Percentiles rank a stretch among this genome's conserved stretches.
phyloP scores from a whole-genome alignment of 2,113 vertebrate genomes.

The Spea bombifrons region DNA sequence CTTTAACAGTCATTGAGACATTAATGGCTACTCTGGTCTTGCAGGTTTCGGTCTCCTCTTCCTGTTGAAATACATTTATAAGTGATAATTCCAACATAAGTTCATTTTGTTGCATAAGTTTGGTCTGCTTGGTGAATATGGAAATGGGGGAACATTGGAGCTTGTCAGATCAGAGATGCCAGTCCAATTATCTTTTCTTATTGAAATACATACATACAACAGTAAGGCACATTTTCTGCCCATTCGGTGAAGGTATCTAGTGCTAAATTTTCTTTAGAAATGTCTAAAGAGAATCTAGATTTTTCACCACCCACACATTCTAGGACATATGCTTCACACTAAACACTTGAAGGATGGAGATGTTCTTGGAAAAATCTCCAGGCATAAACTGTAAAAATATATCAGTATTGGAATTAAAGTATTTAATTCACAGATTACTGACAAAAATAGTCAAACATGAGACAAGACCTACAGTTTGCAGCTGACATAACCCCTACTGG shows the following conservation, averaged over 20 bases:
- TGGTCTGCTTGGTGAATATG: conserved; percentile 20
- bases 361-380: no score
- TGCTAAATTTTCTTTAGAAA: background rate
- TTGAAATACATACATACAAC: conserved; percentile 9
- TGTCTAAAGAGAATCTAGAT: background rate
- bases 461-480: no score
- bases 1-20: conserved; percentile 50
- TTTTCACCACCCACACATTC: background rate
- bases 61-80: conserved; percentile 40
- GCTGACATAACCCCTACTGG: no score
- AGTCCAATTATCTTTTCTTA: conserved; percentile 28
- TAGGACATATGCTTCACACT: background rate
- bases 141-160: conserved; percentile 18
- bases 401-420: no score
- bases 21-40: conserved; percentile 50
- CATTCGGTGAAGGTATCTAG: background rate
- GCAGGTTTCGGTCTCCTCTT: conserved; percentile 46
- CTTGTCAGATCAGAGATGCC: conserved; percentile 11
- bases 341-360: background rate
- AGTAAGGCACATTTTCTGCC: conserved; percentile 7
- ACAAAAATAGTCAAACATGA: no score
- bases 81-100: conserved; percentile 21
- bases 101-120: conserved; percentile 19
- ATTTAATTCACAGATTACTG: no score
- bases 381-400: no score